phyloP scores from a whole-genome alignment of 2,888 invertebrate species.

The Trissonchulus sp. region DNA sequence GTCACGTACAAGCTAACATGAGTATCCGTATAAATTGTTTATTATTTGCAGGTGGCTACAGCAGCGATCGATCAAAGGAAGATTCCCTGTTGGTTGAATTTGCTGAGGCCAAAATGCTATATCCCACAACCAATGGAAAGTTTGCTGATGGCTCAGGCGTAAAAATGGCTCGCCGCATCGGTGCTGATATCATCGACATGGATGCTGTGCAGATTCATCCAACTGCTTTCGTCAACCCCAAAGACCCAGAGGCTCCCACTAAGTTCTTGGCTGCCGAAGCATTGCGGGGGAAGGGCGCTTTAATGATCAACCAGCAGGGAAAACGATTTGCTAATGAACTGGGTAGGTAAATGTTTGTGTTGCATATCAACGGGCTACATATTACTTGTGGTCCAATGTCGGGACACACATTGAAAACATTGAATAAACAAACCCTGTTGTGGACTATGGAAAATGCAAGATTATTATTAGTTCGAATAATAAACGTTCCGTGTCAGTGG shows the following conservation, averaged over 20 bases:
- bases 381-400: too few relatives aligned
- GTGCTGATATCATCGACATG: conserved; percentile 48
- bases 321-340: conserved; percentile 49
- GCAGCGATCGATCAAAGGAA: conserved; percentile 42
- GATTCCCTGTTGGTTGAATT: conserved; percentile 46
- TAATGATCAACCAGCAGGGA: conserved; percentile 44
- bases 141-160: conserved; percentile 45
- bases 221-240: conserved; percentile 47
- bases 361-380: too few relatives aligned
- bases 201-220: conserved; percentile 36
- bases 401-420: too few relatives aligned
- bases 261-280: conserved; percentile 52
- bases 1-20: too few relatives aligned
- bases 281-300: conserved; percentile 45
- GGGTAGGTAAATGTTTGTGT: background rate
- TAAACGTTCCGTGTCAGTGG: too few relatives aligned
- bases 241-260: conserved; percentile 43
- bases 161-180: conserved; percentile 48
- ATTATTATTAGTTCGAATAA: too few relatives aligned
- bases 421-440: too few relatives aligned
- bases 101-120: conserved; percentile 39
- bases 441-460: too few relatives aligned
- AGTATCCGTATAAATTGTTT: too few relatives aligned
- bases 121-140: conserved; percentile 50
- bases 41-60: conserved; percentile 43